These are phyloP conservation scores for Heliconius congener DNA, from an alignment of 1,140 invertebrate genomes.

Conservation along the genomic window DNA sequence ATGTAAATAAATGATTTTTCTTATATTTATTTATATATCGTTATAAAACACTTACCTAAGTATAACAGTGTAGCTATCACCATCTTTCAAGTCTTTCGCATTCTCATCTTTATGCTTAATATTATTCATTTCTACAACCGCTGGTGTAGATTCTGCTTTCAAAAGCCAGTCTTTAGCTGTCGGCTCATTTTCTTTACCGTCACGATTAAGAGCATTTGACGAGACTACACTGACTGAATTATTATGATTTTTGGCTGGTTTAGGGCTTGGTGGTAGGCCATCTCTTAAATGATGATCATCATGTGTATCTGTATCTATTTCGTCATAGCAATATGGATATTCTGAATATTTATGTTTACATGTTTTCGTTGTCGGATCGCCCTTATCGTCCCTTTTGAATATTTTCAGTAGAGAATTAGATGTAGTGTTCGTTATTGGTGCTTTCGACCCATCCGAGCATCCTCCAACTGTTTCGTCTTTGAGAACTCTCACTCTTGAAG, in stretches of 20 bases:
- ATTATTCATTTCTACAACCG: constrained; percentile 74
- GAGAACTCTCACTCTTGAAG: constrained; percentile 85
- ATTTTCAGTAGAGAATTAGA: constrained; percentile 72
- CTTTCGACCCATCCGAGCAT: constrained; percentile 81
- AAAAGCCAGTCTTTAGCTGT: constrained; percentile 76
- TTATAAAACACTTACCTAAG: constrained; percentile 64
- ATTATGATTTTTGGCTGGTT: constrained; percentile 68
- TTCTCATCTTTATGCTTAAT: constrained; percentile 74
- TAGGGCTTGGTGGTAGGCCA: constrained; percentile 67
- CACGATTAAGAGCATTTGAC: constrained; percentile 67
- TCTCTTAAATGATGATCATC: constrained; percentile 82
- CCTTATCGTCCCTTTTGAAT: constrained; percentile 72
- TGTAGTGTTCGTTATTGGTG: constrained; percentile 59
- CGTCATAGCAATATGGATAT: constrained; percentile 92
- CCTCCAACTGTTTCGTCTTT: constrained; percentile 82
- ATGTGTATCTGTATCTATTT: constrained; percentile 87
- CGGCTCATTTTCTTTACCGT: constrained; percentile 69
- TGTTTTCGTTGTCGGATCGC: constrained; percentile 84
- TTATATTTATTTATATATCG: no score
- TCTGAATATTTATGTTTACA: constrained; percentile 93
- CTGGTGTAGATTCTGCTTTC: constrained; percentile 59
- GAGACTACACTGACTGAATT: constrained; percentile 76
- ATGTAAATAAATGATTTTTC: no score
- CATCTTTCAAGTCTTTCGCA: constrained; percentile 78
- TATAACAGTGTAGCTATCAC: constrained; percentile 86